Evolutionary conservation across 2,797 vertebrate genomes (phyloP).

Genomic region (Eupleurogrammus muticus): DNA sequence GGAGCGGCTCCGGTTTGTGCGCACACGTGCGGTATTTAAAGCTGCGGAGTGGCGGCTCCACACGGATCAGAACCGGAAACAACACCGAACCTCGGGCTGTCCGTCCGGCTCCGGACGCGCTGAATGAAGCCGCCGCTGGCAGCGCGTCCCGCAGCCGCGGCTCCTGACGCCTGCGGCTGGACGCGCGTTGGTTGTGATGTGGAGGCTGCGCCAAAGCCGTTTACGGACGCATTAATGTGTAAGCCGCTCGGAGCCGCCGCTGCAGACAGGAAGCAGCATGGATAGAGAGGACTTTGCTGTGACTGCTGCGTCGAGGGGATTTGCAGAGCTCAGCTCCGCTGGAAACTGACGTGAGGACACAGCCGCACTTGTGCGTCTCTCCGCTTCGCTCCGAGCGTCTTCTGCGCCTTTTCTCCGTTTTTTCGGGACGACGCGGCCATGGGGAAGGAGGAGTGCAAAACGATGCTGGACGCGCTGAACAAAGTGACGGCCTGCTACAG

Average conservation of each 20-base stretch:
- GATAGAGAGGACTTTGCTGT: constrained; percentile 78
- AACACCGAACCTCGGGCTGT: constrained; percentile 19
- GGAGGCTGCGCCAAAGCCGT: constrained; percentile 73
- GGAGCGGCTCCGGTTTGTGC: constrained; percentile 53
- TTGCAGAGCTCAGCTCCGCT: constrained; percentile 65
- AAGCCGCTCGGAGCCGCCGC: constrained; percentile 70
- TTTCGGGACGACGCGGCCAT: constrained; percentile 67
- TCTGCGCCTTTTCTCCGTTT: constrained; percentile 13
- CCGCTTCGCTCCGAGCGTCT: constrained; percentile 25
- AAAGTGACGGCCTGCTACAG: constrained; percentile 95
- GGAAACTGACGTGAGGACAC: constrained; percentile 62
- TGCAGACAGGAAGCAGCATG: constrained; percentile 74
- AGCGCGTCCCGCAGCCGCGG: constrained; percentile 45
- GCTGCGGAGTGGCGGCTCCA: constrained; percentile 65
- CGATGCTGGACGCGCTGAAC: constrained; percentile 94
- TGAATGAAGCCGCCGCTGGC: too few species aligned
- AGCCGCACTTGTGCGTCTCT: constrained; percentile 29
- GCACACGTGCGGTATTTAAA: constrained; percentile 78
- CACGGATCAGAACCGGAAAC: constrained; percentile 24
- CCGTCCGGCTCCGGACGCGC: neutral
- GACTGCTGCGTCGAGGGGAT: constrained; percentile 72
- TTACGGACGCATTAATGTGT: constrained; percentile 80
- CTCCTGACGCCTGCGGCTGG: constrained; percentile 72
- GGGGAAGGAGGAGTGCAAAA: constrained; percentile 96
- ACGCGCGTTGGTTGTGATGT: constrained; percentile 62